phyloP scores from a whole-genome alignment of 2,888 invertebrate genomes.

The Altica lythri region DNA sequence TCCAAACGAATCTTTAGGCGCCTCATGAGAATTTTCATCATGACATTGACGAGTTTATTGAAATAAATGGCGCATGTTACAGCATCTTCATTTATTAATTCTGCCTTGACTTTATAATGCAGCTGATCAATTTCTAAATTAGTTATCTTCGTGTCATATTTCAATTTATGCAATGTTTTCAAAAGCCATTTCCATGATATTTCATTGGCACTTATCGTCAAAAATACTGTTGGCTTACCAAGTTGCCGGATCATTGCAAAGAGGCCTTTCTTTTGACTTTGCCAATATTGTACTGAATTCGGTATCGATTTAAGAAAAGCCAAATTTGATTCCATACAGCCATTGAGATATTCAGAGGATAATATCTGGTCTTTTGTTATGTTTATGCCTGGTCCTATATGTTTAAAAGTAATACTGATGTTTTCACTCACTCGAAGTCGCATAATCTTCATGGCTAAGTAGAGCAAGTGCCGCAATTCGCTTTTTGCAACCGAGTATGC shows the following conservation, averaged over 20 bases:
- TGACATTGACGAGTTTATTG: conserved; percentile 48
- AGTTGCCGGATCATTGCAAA: conserved; percentile 3
- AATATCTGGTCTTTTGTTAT: conserved; percentile 7
- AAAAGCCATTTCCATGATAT: not conserved
- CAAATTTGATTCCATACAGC: conserved; percentile 14
- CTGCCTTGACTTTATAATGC: not conserved
- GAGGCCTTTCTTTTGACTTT: conserved; percentile 11
- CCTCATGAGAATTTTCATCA: conserved; percentile 46
- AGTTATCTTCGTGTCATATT: not conserved
- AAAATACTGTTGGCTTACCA: not conserved
- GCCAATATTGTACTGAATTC: conserved; percentile 16
- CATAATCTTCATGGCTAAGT: conserved; percentile 10
- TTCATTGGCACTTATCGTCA: conserved; percentile 1
- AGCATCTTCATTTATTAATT: conserved; percentile 22
- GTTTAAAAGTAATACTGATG: conserved; percentile 2
- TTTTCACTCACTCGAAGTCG: not conserved
- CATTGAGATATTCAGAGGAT: not conserved
- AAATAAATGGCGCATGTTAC: conserved; percentile 35
- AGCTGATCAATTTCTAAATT: not conserved
- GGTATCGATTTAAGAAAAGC: conserved; percentile 14
- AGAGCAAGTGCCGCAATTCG: conserved; percentile 15
- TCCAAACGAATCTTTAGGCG: conserved; percentile 35
- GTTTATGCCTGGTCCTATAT: not conserved
- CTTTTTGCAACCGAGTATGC: conserved; percentile 11
- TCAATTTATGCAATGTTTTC: not conserved